phyloP scores from a whole-genome alignment of 2,888 invertebrate species.

The Schizotus pectinicornis region DNA sequence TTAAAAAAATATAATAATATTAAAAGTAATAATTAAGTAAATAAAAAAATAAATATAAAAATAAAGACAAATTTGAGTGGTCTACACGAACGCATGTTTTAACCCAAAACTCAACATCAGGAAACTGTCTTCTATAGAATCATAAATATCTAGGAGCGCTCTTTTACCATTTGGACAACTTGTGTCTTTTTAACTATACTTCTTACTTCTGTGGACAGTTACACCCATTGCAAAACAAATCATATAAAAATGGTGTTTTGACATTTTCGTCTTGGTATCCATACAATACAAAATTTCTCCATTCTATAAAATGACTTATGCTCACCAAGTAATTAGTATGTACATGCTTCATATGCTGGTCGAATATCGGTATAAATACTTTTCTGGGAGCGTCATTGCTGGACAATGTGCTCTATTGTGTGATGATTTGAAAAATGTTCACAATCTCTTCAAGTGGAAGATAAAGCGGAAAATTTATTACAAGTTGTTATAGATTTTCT shows the following conservation, averaged over 20 bases:
- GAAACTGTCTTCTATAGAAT: slow-evolving; percentile 2
- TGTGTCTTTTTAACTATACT: slow-evolving; percentile 5
- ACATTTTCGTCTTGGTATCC: slow-evolving; percentile 14
- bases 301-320: slow-evolving; percentile 3
- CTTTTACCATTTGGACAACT: slow-evolving; percentile 16
- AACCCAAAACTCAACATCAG: slow-evolving; percentile 25
- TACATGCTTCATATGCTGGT: neutral
- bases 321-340: slow-evolving; percentile 2
- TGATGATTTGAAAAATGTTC: slow-evolving; percentile 1
- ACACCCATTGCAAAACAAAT: slow-evolving; percentile 28
- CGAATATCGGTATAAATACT: slow-evolving; percentile 1
- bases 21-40: too few relatives aligned
- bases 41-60: too few relatives aligned
- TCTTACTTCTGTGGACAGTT: slow-evolving; percentile 9
- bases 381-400: slow-evolving; percentile 7
- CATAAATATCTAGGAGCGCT: slow-evolving; percentile 14
- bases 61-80: too few relatives aligned
- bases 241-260: slow-evolving; percentile 3
- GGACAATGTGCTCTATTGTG: slow-evolving; percentile 10
- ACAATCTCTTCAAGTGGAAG: neutral
- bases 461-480: too few relatives aligned
- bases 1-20: too few relatives aligned
- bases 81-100: slow-evolving; percentile 15
- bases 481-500: slow-evolving; percentile 11
- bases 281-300: slow-evolving; percentile 2